A percentile compares a stretch with the other conserved stretches of the same genome.
phyloP scores from a whole-genome alignment of 92 coral and sea anemone genomes.

The Zoanthus solanderi region DNA sequence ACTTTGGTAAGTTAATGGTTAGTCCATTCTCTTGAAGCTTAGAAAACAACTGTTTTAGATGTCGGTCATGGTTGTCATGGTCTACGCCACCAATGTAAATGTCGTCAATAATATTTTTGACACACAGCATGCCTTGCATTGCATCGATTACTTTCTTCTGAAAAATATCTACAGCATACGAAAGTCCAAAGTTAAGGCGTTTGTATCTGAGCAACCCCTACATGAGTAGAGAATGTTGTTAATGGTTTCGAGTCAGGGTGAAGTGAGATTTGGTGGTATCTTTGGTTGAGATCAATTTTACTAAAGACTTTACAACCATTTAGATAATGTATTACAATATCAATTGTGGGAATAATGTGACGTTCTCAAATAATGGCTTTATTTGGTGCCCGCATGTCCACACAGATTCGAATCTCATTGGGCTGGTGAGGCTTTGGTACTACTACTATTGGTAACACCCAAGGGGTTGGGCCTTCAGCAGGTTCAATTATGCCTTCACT shows the following conservation, averaged over 20 bases:
- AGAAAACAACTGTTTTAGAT: slow-evolving; percentile 28
- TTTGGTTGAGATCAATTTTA: slow-evolving; percentile 70
- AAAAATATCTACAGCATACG: slow-evolving; percentile 70
- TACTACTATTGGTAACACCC: slow-evolving; percentile 74
- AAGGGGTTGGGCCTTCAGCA: slow-evolving; percentile 74
- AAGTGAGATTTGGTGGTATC: slow-evolving; percentile 64
- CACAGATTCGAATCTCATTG: slow-evolving; percentile 75
- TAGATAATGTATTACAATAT: slow-evolving; percentile 57
- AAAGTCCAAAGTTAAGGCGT: slow-evolving; percentile 67
- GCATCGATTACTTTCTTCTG: slow-evolving; percentile 65
- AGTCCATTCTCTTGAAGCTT: slow-evolving; percentile 43
- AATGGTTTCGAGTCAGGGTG: slow-evolving; percentile 63
- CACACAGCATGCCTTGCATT: slow-evolving; percentile 67
- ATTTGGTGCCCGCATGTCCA: slow-evolving; percentile 70
- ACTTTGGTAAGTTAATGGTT: slow-evolving; percentile 41
- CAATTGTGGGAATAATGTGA: slow-evolving; percentile 72
- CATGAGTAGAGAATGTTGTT: slow-evolving; percentile 68
- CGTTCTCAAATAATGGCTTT: slow-evolving; percentile 71
- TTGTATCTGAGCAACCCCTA: slow-evolving; percentile 60
- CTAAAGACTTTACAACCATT: slow-evolving; percentile 69
- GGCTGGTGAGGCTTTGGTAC: slow-evolving; percentile 69
- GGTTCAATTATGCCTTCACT: slow-evolving; percentile 58
- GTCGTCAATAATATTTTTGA: slow-evolving; percentile 51
- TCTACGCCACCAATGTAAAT: slow-evolving; percentile 38
- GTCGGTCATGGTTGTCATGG: slow-evolving; percentile 32